Evolutionary conservation across 2,888 invertebrate genomes (phyloP).

Genomic region (Ctenicera cuprea): DNA sequence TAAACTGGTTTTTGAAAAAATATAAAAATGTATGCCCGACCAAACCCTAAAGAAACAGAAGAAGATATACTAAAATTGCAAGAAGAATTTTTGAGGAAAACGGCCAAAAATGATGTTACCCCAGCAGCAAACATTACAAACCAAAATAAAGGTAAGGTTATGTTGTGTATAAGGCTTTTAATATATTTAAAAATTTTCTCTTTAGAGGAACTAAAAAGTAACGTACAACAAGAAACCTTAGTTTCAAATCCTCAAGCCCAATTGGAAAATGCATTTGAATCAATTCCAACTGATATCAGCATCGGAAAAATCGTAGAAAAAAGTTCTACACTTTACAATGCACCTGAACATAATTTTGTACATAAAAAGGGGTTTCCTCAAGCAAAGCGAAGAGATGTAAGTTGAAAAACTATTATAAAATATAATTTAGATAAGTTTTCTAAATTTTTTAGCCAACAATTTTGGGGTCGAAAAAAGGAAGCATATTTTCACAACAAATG

Average conservation of each 20-base stretch:
- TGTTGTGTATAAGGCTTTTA: not conserved
- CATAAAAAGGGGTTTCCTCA: slow-evolving; percentile 74
- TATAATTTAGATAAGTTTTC: too few species aligned
- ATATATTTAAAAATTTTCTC: not conserved
- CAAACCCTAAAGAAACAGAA: slow-evolving; percentile 82
- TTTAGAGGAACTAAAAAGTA: not conserved
- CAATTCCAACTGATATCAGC: slow-evolving; percentile 70
- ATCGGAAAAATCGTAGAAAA: slow-evolving; percentile 78
- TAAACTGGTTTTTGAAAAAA: too few species aligned
- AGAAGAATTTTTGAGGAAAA: slow-evolving; percentile 79
- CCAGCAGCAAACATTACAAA: slow-evolving; percentile 80
- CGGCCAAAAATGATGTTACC: slow-evolving; percentile 74
- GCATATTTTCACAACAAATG: slow-evolving; percentile 74
- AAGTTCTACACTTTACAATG: slow-evolving; percentile 59
- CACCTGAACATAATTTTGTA: slow-evolving; percentile 16
- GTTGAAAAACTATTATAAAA: slow-evolving; percentile 41
- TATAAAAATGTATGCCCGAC: slow-evolving; percentile 77
- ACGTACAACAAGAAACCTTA: not conserved
- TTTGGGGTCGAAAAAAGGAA: slow-evolving; percentile 68
- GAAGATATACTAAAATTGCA: slow-evolving; percentile 85
- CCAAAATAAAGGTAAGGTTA: slow-evolving; percentile 44
- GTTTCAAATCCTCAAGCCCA: slow-evolving; percentile 52
- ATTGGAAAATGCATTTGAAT: slow-evolving; percentile 70
- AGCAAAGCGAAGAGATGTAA: slow-evolving; percentile 71
- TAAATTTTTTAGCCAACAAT: slow-evolving; percentile 56